Conservation (phyloP, 2,113 vertebrate species). For the Motacilla tschutschensis region DNA sequence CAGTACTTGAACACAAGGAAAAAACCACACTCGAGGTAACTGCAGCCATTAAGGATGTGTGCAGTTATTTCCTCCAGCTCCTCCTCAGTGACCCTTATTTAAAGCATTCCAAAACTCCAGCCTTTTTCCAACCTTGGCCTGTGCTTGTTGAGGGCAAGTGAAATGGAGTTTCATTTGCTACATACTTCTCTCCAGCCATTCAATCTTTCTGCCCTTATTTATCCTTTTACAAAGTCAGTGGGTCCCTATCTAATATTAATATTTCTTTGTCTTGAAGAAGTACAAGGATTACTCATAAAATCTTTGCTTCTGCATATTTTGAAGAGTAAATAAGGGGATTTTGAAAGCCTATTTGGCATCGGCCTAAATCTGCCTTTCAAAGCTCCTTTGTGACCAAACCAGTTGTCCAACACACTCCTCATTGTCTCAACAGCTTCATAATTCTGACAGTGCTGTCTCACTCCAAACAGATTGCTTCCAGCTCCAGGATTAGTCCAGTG, state of each 20-base stretch:
- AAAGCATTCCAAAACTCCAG: not conserved
- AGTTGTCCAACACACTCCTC: slow-evolving; percentile 10
- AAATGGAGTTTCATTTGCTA: slow-evolving; percentile 9
- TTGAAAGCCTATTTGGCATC: slow-evolving; percentile 32
- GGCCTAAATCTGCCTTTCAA: slow-evolving; percentile 47
- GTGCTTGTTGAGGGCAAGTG: not conserved
- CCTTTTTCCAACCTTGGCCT: not conserved
- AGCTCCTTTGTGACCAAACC: slow-evolving; percentile 19
- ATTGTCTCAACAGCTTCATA: slow-evolving; percentile 26
- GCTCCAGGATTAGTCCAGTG: not conserved
- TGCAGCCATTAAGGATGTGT: not conserved
- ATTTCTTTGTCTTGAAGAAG: not conserved
- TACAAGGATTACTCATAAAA: slow-evolving; percentile 26
- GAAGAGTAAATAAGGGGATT: slow-evolving; percentile 23
- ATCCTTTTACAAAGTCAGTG: not conserved
- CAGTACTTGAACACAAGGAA: not conserved
- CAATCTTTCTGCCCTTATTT: not conserved
- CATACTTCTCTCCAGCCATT: not conserved
- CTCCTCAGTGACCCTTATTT: not conserved
- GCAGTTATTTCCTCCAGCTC: not conserved
- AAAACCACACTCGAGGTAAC: not conserved
- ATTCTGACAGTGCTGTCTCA: not conserved
- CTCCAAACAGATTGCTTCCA: slow-evolving; percentile 17
- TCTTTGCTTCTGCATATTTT: slow-evolving; percentile 6
- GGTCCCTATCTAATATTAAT: not conserved